Evolutionary conservation across 2,888 invertebrate genomes (phyloP).

Genomic region (Ganaspis brasiliensis): DNA sequence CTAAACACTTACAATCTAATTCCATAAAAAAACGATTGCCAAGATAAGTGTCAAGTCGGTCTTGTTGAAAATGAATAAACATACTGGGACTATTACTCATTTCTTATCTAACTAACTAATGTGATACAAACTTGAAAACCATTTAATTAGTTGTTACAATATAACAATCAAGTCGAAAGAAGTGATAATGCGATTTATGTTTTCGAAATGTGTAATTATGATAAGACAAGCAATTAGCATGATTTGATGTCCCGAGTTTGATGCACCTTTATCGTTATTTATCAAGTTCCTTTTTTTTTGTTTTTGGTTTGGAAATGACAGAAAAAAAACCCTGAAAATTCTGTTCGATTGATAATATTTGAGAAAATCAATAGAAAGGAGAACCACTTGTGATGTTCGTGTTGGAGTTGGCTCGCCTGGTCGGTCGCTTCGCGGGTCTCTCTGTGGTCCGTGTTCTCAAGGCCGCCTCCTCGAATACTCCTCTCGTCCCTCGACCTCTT

Average conservation of each 20-base stretch:
- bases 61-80: too few species aligned
- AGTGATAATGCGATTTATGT: neutral
- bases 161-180: neutral
- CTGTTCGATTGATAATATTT: slow-evolving; percentile 31
- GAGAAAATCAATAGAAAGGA: slow-evolving; percentile 68
- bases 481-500: slow-evolving; percentile 58
- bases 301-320: too few species aligned
- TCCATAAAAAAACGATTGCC: too few species aligned
- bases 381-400: slow-evolving; percentile 77
- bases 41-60: too few species aligned
- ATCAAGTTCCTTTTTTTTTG: too few species aligned
- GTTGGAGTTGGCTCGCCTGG: slow-evolving; percentile 75
- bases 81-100: neutral
- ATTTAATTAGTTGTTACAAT: neutral
- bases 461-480: slow-evolving; percentile 78
- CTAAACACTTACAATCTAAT: too few species aligned
- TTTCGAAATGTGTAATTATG: neutral
- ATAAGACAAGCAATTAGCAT: too few species aligned
- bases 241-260: too few species aligned
- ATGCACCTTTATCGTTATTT: neutral
- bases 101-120: slow-evolving; percentile 4
- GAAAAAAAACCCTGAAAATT: slow-evolving; percentile 2
- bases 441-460: slow-evolving; percentile 78
- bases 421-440: slow-evolving; percentile 66
- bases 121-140: neutral